Evolutionary conservation across 2,888 invertebrate genomes (phyloP), one percentile per base, ranked within the genome.

Genomic region (Chrysodeixis includens): DNA sequence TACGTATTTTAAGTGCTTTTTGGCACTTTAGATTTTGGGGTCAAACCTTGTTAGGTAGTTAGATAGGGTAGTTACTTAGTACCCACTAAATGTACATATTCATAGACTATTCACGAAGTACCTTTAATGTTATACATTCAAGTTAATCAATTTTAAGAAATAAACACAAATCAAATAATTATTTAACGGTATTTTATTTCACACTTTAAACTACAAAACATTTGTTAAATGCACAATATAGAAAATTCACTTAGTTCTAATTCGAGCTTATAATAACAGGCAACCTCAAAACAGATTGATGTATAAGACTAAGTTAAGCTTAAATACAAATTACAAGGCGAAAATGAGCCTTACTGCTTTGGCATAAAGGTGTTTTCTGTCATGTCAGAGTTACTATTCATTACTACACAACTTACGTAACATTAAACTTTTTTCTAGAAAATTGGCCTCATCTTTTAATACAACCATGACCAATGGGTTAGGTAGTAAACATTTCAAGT

Each of bases 71-170:
- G 18, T 30, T 40, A n/a, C 51, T 30, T 30, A 35, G 55, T 55
- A 30, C 10, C n/a, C n/a, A 26, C 26, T 14, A 14, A 53, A 30
- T 53, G 40, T 14, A 14, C 14, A 22, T 22, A 20, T 40, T 12
- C 9, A 22, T 22, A 5, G 35, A 35, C 14, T 20, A 56, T 40
- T 56, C 40, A 56, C 56, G 22, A 56, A 40, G 56, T 56, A 56
- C 56, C 56, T 56, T 56, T 26, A 10, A n/a, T 12, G 6, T 56
- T 18, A 40, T n/a, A 22, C 40, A 35, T 56, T 40, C 22, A 30
- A 46, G 46, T 30, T 20, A 49, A 18, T 30, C 46, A 40, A 18
- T 49, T 49, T 14, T 49, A 57, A 26, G 22, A 9, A 46, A 16
- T 30, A 49, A 44, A 16, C 26, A 16, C 10, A 57, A 20, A 57